A percentile compares a stretch with the other conserved stretches of the same genome.
Conservation (phyloP, 1,140 invertebrate species). For the Anoplophora glabripennis region DNA sequence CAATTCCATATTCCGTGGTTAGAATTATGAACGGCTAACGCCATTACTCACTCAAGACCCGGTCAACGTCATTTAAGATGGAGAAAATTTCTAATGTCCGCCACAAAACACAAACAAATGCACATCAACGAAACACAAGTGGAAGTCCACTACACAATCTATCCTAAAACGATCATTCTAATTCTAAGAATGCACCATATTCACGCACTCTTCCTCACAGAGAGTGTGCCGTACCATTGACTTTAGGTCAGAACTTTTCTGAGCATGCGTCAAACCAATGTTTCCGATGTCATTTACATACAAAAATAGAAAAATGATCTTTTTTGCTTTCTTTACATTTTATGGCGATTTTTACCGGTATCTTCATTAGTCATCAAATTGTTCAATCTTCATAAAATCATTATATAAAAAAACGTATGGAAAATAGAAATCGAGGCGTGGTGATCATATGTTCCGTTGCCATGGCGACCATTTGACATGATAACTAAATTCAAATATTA, state of each 20-base stretch:
- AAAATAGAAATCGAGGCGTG: constrained; percentile 34
- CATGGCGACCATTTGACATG: constrained; percentile 29
- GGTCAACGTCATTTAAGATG: constrained; percentile 42
- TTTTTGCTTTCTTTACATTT: constrained; percentile 10
- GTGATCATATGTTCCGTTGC: constrained; percentile 44
- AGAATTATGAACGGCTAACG: constrained; percentile 40
- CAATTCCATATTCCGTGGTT: constrained; percentile 32
- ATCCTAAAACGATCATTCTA: constrained; percentile 23
- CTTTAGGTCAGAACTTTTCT: constrained; percentile 32
- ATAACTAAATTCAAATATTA: constrained; percentile 11
- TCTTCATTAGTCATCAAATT: not conserved
- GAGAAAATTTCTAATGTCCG: constrained; percentile 11
- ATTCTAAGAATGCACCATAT: constrained; percentile 34
- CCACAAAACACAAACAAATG: constrained; percentile 17
- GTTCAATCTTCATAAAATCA: not conserved
- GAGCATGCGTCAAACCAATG: constrained; percentile 31
- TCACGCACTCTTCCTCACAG: constrained; percentile 29
- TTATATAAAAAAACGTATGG: constrained; percentile 1
- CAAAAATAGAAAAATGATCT: constrained; percentile 22
- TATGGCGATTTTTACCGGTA: not conserved
- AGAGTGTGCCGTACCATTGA: constrained; percentile 37
- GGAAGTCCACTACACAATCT: constrained; percentile 19
- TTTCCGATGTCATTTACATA: constrained; percentile 33
- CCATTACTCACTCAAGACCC: constrained; percentile 41
- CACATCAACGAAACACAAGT: constrained; percentile 19